Conservation (phyloP, 2,888 invertebrate species). For the Hyppa rectilinea region DNA sequence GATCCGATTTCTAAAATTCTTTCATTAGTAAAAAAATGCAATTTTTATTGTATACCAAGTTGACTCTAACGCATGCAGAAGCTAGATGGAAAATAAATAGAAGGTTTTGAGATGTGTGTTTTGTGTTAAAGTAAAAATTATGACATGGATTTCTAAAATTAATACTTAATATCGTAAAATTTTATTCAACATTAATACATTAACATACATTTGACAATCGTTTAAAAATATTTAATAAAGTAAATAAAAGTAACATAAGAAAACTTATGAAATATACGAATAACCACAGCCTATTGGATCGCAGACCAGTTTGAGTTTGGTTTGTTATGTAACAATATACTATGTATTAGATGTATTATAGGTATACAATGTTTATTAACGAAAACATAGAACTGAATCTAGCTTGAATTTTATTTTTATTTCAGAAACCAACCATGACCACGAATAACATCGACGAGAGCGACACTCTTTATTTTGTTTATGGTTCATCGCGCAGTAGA, state of each 20-base stretch:
- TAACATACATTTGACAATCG: constrained; percentile 76
- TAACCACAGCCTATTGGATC: constrained; percentile 90
- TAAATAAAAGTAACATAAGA: constrained; percentile 76
- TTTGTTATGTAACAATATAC: constrained; percentile 63
- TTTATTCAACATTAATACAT: constrained; percentile 82
- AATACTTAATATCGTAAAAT: constrained; percentile 63
- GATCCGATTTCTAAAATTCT: too few relatives aligned
- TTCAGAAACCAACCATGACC: constrained; percentile 43
- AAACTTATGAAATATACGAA: constrained; percentile 79
- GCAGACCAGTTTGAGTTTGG: constrained; percentile 86
- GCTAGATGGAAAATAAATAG: too few relatives aligned
- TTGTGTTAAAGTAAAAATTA: not conserved
- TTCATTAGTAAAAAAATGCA: too few relatives aligned
- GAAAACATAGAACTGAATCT: constrained; percentile 18
- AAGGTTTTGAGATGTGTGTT: not conserved
- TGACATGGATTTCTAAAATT: constrained; percentile 43
- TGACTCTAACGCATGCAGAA: too few relatives aligned
- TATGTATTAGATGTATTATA: constrained; percentile 35
- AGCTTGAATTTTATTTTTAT: constrained; percentile 28
- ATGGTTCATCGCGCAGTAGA: not conserved
- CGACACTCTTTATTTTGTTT: not conserved
- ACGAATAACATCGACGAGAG: constrained; percentile 14
- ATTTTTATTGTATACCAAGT: too few relatives aligned
- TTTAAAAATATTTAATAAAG: constrained; percentile 71
- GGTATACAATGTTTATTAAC: constrained; percentile 17